Base-by-base conservation (phyloP, 2,888 invertebrate genomes). In the Leuctra nigra region DNA sequence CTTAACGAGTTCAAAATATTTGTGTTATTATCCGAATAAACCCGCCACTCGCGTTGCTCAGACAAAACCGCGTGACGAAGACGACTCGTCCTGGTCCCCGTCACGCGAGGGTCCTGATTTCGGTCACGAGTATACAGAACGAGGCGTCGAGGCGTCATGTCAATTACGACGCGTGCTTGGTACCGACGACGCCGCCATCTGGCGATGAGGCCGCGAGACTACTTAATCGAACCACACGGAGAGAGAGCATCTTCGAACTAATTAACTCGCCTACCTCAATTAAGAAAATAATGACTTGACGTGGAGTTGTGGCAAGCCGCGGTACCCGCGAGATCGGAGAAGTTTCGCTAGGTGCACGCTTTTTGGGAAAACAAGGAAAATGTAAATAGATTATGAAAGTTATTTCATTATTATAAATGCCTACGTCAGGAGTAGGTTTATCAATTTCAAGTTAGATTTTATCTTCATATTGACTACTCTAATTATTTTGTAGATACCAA, bases 221-320 rank as follows among this genome's bases (percentile, higher is more conserved):
- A 6, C 29, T 11, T 11, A 29, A 7, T 29, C 29, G n/a, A n/a
- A n/a, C n/a, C n/a, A n/a, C n/a, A n/a, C n/a, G n/a, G n/a, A n/a
- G n/a, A n/a, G n/a, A n/a, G n/a, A 50, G 35, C 29, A 50, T 50
- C 50, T 50, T 50, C 50, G 2, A 35, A 9, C 35, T 50, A 50
- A 50, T 50, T 50, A 50, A 33, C 50, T 50, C 35, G 14, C 14
- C 41, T 41, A 50, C 33, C 50, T 50, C 50, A 50, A 50, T 50
- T 50, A 50, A 35, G 33, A 50, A 50, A 50, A 50, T 50, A 50
- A 50, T 50, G 50, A 33, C 29, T 35, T 33, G 48, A 48, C 29
- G 48, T 4, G 48, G 7, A 38, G 38, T 9, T 7, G 14, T n/a
- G 48, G 48, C 29, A 33, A 20, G 11, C 3, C 3, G 46, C 23